A percentile compares a stretch with the other conserved stretches of the same genome.
phyloP scores from a whole-genome alignment of 2,113 vertebrate species.

The Thinocorus orbignyianus region DNA sequence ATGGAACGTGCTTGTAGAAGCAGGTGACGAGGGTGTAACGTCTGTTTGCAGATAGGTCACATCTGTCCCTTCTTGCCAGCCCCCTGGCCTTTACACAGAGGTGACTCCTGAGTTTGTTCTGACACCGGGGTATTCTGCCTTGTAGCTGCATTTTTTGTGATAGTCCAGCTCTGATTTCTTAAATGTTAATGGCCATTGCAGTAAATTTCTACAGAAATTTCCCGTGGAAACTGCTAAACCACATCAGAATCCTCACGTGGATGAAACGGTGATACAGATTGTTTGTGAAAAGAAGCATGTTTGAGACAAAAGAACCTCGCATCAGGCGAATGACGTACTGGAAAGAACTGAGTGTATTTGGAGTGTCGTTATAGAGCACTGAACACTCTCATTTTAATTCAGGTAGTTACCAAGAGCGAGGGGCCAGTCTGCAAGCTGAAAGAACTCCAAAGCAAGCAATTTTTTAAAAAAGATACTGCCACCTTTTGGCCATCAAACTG shows the following conservation, averaged over 20 bases:
- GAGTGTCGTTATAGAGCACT: background rate
- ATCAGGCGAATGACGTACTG: background rate
- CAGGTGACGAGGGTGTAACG: background rate
- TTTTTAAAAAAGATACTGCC: slow-evolving; percentile 74
- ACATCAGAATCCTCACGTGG: background rate
- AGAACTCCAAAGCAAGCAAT: slow-evolving; percentile 72
- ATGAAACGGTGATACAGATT: background rate
- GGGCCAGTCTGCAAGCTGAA: slow-evolving; percentile 77
- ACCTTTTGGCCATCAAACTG: slow-evolving; percentile 91
- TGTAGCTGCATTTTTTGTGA: background rate
- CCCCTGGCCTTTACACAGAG: background rate
- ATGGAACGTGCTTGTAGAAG: too few relatives aligned
- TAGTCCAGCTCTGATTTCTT: background rate
- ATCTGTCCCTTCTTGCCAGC: background rate
- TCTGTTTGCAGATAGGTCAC: background rate
- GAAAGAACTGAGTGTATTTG: background rate
- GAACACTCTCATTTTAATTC: slow-evolving; percentile 43
- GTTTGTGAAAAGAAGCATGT: background rate
- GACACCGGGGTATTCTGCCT: rapidly evolving
- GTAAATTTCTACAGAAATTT: background rate
- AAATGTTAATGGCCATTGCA: background rate
- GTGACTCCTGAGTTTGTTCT: background rate
- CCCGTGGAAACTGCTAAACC: background rate
- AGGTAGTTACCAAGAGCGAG: slow-evolving; percentile 49
- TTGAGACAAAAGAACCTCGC: background rate